phyloP scores from a whole-genome alignment of 2,888 invertebrate genomes.

The Notocelia uddmanniana region DNA sequence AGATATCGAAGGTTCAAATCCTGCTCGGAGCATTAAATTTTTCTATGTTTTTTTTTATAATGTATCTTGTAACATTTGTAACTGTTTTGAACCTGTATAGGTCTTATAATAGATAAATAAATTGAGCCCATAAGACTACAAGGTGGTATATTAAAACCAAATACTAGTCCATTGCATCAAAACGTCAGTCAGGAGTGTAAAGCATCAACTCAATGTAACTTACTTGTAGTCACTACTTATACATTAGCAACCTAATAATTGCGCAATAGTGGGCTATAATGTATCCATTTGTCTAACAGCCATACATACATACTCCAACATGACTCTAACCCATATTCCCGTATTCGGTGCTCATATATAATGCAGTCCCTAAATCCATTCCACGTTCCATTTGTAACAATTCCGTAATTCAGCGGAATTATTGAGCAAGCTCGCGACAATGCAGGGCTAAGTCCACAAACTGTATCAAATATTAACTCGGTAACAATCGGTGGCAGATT shows the following conservation, averaged over 20 bases:
- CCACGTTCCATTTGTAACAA: constrained; percentile 30
- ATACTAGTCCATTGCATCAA: too few relatives aligned
- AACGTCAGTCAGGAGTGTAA: neutral
- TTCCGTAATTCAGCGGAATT: constrained; percentile 32
- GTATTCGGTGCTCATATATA: constrained; percentile 36
- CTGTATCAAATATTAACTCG: constrained; percentile 36
- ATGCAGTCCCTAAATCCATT: constrained; percentile 39
- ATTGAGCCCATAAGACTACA: too few relatives aligned
- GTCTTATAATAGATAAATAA: too few relatives aligned
- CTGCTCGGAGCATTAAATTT: too few relatives aligned
- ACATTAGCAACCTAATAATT: neutral
- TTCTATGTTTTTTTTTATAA: too few relatives aligned
- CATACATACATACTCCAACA: too few relatives aligned
- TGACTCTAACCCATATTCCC: constrained; percentile 36
- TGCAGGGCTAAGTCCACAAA: constrained; percentile 36
- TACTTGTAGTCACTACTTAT: too few relatives aligned
- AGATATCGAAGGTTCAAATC: too few relatives aligned
- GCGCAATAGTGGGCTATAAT: constrained; percentile 3
- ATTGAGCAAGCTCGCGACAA: constrained; percentile 38
- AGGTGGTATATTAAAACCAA: too few relatives aligned
- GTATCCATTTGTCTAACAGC: constrained; percentile 11
- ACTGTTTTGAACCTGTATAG: too few relatives aligned
- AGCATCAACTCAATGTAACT: neutral
- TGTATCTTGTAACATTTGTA: too few relatives aligned
- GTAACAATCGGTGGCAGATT: constrained; percentile 17